Percentiles rank a stretch among this genome's conserved stretches.
Evolutionary conservation across 2,797 vertebrate genomes (phyloP).

Genomic region (Helostoma temminkii): DNA sequence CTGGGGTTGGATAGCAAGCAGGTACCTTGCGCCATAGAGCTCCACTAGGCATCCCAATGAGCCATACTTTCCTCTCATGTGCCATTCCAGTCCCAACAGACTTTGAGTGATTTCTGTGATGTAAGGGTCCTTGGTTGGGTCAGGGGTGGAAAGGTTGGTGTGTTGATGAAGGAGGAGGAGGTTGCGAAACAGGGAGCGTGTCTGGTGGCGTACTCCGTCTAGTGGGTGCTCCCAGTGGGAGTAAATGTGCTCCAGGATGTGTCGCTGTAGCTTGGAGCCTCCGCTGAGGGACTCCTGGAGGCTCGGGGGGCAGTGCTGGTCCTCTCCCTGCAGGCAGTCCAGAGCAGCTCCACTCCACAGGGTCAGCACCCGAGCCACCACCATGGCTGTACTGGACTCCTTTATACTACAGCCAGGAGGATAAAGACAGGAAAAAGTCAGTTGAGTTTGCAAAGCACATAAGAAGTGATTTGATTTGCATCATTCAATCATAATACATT

Average conservation of each 20-base stretch:
- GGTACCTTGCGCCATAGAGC: conserved; percentile 85
- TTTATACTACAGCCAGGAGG: conserved; percentile 85
- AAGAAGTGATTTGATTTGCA: too few species aligned
- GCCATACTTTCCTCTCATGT: conserved; percentile 92
- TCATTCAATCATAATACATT: too few species aligned
- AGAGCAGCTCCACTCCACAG: conserved; percentile 91
- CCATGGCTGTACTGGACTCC: conserved; percentile 90
- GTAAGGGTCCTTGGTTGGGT: conserved; percentile 83
- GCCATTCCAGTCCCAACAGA: conserved; percentile 92
- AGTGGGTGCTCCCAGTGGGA: conserved; percentile 96
- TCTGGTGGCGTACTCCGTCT: conserved; percentile 94
- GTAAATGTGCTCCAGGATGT: conserved; percentile 91
- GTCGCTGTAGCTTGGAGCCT: conserved; percentile 77
- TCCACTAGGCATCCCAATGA: conserved; percentile 91
- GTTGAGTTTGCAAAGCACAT: not conserved
- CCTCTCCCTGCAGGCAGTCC: conserved; percentile 80
- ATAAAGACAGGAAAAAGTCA: not conserved
- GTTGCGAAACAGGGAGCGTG: conserved; percentile 90
- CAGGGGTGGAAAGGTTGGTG: conserved; percentile 22
- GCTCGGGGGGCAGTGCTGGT: conserved; percentile 65
- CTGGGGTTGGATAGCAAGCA: conserved; percentile 85
- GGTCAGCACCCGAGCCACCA: conserved; percentile 89
- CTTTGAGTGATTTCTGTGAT: conserved; percentile 82
- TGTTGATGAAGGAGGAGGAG: conserved; percentile 88
- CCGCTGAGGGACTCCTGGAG: conserved; percentile 84